These are phyloP conservation scores for Nephrotoma guestfalica DNA, from an alignment of 2,888 invertebrate species.

Conservation along the genomic window DNA sequence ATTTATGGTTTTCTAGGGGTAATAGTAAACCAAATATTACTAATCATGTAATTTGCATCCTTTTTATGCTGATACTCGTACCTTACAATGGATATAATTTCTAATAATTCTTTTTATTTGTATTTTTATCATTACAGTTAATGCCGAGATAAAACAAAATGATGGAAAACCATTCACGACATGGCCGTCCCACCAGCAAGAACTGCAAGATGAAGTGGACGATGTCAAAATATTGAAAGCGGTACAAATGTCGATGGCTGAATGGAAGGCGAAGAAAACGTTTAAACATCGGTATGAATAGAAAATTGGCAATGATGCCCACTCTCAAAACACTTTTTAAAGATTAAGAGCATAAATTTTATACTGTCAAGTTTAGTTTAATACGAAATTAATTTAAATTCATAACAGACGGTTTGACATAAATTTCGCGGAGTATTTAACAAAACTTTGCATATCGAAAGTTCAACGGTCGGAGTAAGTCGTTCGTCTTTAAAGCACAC, in stretches of 20 bases:
- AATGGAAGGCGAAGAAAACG: slow-evolving; percentile 44
- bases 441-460: background rate
- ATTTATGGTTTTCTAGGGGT: no score
- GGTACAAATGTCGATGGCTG: slow-evolving; percentile 54
- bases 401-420: background rate
- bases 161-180: background rate
- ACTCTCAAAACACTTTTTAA: background rate
- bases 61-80: no score
- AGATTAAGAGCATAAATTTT: background rate
- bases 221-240: slow-evolving; percentile 58
- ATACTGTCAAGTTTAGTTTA: background rate
- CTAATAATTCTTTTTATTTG: background rate
- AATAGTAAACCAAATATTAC: no score
- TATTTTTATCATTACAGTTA: slow-evolving; percentile 9
- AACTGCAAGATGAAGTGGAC: slow-evolving; percentile 54
- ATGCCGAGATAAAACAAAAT: slow-evolving; percentile 7
- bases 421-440: background rate
- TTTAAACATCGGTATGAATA: slow-evolving; percentile 34
- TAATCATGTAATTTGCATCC: no score
- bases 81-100: no score
- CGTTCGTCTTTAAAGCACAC: background rate
- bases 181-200: slow-evolving; percentile 42
- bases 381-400: background rate
- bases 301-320: slow-evolving; percentile 5
- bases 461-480: background rate